A percentile compares a stretch with the other conserved stretches of the same genome.
Conservation (phyloP, 2,888 invertebrate species). For the Ferdinandea cuprea region DNA sequence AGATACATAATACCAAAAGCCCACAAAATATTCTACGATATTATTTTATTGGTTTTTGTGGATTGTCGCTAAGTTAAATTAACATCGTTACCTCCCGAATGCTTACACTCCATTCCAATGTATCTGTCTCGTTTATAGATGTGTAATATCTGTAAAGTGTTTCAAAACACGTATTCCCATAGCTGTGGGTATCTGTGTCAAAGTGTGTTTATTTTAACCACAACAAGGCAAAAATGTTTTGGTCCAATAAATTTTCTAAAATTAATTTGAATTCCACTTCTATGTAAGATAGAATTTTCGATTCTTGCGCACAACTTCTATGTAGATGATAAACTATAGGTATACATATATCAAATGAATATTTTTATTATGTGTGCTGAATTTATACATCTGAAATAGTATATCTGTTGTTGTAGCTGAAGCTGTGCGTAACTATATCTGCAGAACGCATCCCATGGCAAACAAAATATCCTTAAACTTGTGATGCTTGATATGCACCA, state of each 20-base stretch:
- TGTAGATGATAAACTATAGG: too few species aligned
- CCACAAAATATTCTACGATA: not conserved
- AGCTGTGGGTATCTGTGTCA: not conserved
- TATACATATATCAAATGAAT: too few species aligned
- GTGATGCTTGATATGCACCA: too few species aligned
- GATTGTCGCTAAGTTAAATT: slow-evolving; percentile 50
- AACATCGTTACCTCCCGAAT: slow-evolving; percentile 29
- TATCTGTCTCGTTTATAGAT: not conserved
- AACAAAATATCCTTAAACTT: too few species aligned
- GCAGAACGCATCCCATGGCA: too few species aligned
- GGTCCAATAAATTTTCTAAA: slow-evolving; percentile 62
- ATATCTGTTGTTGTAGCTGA: too few species aligned
- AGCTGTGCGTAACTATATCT: too few species aligned
- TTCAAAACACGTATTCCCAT: slow-evolving; percentile 6
- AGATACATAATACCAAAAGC: not conserved
- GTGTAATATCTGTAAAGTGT: slow-evolving; percentile 12
- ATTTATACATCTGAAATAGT: too few species aligned
- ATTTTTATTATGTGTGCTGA: too few species aligned
- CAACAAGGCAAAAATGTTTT: slow-evolving; percentile 56
- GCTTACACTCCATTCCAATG: not conserved
- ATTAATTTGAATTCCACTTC: slow-evolving; percentile 53
- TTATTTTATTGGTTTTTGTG: slow-evolving; percentile 45
- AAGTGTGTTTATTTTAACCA: slow-evolving; percentile 22
- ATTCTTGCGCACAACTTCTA: not conserved
- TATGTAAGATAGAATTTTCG: slow-evolving; percentile 24